Evolutionary conservation across 2,888 invertebrate genomes (phyloP).

Genomic region (Phengaris arion): DNA sequence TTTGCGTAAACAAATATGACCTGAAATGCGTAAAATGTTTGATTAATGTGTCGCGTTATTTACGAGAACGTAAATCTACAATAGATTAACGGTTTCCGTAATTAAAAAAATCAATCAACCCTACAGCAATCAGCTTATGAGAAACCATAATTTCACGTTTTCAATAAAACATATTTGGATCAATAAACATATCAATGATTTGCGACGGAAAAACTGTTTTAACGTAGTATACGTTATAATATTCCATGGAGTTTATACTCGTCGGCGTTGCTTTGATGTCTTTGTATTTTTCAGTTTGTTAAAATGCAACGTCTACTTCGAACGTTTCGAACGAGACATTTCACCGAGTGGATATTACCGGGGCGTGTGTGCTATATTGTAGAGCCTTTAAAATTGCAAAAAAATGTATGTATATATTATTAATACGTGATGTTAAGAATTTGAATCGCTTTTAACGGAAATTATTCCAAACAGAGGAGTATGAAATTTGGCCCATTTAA

Average conservation of each 20-base stretch:
- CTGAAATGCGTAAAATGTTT: neutral
- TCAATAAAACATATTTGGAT: neutral
- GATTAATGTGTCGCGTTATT: neutral
- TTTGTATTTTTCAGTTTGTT: neutral
- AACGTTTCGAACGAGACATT: no score
- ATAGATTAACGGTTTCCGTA: neutral
- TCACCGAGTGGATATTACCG: no score
- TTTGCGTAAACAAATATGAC: slow-evolving; percentile 19
- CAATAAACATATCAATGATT: neutral
- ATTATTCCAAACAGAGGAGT: no score
- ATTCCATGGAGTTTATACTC: neutral
- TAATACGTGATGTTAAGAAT: no score
- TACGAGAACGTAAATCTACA: neutral
- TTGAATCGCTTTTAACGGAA: no score
- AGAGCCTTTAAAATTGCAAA: no score
- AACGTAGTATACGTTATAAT: neutral
- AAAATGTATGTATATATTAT: no score
- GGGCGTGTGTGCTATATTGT: no score
- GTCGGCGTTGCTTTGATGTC: neutral
- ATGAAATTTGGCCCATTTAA: no score
- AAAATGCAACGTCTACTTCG: neutral
- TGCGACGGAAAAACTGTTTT: neutral
- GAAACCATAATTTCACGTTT: neutral
- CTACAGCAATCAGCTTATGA: neutral
- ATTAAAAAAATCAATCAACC: slow-evolving; percentile 12